Percentiles rank a stretch among this genome's conserved stretches.
These are phyloP conservation scores for Oryzaephilus surinamensis DNA, from an alignment of 1,140 invertebrate species.

Conservation along the genomic window DNA sequence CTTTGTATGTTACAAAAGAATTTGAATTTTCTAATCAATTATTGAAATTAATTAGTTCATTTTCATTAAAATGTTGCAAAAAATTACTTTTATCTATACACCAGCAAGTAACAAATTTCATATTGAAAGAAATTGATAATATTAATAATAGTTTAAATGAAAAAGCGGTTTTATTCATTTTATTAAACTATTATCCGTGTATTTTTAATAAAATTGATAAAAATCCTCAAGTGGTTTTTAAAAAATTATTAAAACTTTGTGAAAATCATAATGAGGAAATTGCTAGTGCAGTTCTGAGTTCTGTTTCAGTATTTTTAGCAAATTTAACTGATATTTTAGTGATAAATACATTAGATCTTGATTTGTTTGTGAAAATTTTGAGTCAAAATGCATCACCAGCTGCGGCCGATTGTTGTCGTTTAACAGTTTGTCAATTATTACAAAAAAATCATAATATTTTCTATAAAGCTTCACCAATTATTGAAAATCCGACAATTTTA, in stretches of 20 bases:
- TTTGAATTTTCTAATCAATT: too few species aligned
- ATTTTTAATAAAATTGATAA: too few species aligned
- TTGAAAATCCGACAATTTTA: slow-evolving; percentile 2
- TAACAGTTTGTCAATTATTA: slow-evolving; percentile 11
- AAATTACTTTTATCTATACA: too few species aligned
- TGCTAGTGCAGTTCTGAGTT: neutral
- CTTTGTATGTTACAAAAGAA: too few species aligned
- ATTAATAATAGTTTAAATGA: too few species aligned
- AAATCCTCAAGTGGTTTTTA: neutral
- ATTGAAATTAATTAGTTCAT: too few species aligned
- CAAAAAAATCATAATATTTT: slow-evolving; percentile 17
- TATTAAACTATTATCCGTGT: too few species aligned
- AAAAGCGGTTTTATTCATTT: too few species aligned
- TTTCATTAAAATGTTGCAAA: too few species aligned
- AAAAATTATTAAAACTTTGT: neutral
- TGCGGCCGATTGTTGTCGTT: neutral
- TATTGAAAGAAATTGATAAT: slow-evolving; percentile 3
- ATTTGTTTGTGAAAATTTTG: neutral
- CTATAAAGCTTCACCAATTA: slow-evolving; percentile 20
- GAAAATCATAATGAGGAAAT: neutral
- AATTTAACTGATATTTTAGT: too few species aligned
- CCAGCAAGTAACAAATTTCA: too few species aligned
- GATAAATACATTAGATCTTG: neutral
- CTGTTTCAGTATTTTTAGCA: too few species aligned
- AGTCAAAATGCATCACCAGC: neutral